Evolutionary conservation across 1,140 invertebrate species (phyloP), one percentile per base, ranked within the genome.

Genomic region (Reticulitermes speratus): DNA sequence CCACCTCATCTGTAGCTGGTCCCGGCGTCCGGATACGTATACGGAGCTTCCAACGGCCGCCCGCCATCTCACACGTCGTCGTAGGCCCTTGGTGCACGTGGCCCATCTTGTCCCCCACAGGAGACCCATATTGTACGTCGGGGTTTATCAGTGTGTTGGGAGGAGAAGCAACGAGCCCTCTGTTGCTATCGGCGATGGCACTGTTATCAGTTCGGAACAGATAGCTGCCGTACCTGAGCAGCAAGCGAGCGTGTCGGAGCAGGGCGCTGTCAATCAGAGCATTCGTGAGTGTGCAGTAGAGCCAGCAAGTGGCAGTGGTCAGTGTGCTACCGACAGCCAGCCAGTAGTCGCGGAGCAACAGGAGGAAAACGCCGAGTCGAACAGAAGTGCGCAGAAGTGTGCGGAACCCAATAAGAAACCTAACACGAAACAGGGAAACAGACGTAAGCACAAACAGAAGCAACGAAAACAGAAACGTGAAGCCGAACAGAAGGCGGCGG

Each of bases 31-130:
- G 91, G 91, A 5, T 90, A 93, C 16, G 93, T 92, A 0, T 92
- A 93, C 1, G 94, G 94, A n/a, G 94, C 94, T 59, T 94, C 94
- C 87, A 94, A 93, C 45, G 75, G 38, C 84, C 84, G 30, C 81
- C 82, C 16, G 82, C 86, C 69, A 82, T 86, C 25, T 86, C 85
- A 12, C 85, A 86, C 52, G 86, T 86, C 32, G n/a, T 83, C 30
- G 55, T 86, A 44, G 87, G 87, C 19, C 86, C 87, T 23, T 86
- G 86, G 87, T 86, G 87, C 25, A 82, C 55, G 38, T 85, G 84
- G 84, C 82, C 48, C 30, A 48, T 32, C 38, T 45, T 38, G 55
- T 48, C 59, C 21, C 25, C 48, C 32, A 55, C 52, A 21, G 52
- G 52, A 55, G 52, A 55, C 14, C 52, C 52, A 55, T 55, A n/a